Conservation (phyloP, 1,140 invertebrate genomes). For the Leptopilina clavipes region DNA sequence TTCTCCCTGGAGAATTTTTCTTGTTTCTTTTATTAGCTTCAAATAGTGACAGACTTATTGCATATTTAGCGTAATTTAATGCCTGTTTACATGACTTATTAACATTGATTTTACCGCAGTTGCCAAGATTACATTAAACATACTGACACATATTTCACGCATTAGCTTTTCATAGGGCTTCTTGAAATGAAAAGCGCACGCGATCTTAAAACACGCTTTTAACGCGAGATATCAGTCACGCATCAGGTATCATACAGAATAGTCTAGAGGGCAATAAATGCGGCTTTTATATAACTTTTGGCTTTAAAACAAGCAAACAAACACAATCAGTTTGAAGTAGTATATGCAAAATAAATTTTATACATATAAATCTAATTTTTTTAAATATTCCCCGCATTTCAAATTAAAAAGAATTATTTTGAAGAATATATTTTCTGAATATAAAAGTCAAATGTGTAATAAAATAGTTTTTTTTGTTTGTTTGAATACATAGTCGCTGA, state of each 20-base stretch:
- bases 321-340: not conserved
- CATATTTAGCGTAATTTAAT: too few relatives aligned
- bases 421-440: too few relatives aligned
- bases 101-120: not conserved
- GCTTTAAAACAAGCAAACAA: not conserved
- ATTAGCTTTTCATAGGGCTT: conserved; percentile 53
- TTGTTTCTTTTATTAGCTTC: not conserved
- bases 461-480: not conserved
- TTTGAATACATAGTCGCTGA: not conserved
- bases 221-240: conserved; percentile 25
- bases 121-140: not conserved
- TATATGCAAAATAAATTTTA: too few relatives aligned
- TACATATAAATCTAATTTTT: too few relatives aligned
- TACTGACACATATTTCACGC: conserved; percentile 39
- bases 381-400: too few relatives aligned
- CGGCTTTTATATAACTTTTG: not conserved
- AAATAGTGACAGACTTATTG: not conserved
- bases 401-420: too few relatives aligned
- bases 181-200: conserved; percentile 51
- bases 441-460: too few relatives aligned
- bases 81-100: not conserved
- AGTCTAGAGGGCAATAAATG: not conserved
- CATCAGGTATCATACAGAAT: not conserved
- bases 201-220: conserved; percentile 49
- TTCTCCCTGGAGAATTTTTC: not conserved